These are phyloP conservation scores for Koerneria pararmatus DNA, from an alignment of 2,888 invertebrate species.

Conservation along the genomic window DNA sequence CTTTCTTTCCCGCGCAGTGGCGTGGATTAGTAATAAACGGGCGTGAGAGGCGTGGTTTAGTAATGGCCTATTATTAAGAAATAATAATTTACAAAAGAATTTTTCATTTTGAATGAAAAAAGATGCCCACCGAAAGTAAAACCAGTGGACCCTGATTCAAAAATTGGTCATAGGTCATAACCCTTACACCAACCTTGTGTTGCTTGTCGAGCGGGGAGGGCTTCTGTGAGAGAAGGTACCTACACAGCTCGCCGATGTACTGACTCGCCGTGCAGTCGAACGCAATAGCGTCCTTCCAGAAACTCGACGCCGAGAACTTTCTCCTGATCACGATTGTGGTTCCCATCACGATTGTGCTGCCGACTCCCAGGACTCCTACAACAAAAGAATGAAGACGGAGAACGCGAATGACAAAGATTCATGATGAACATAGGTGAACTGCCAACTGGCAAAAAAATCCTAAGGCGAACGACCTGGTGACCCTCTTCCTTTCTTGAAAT, in stretches of 20 bases:
- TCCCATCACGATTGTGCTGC: slow-evolving; percentile 62
- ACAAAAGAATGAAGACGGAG: background rate
- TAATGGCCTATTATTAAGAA: too few relatives aligned
- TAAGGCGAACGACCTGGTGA: too few relatives aligned
- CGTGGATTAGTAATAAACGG: background rate
- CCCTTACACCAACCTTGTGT: slow-evolving; percentile 49
- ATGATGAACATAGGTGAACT: too few relatives aligned
- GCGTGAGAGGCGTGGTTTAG: too few relatives aligned
- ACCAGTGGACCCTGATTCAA: background rate
- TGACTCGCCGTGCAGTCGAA: slow-evolving; percentile 51
- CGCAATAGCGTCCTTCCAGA: slow-evolving; percentile 69
- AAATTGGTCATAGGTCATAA: too few relatives aligned
- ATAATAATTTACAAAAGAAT: background rate
- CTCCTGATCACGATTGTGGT: slow-evolving; percentile 77
- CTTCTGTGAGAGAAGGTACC: slow-evolving; percentile 63
- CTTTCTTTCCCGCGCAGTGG: too few relatives aligned
- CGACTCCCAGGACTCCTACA: slow-evolving; percentile 35
- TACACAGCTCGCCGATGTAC: slow-evolving; percentile 66
- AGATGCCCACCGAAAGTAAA: background rate
- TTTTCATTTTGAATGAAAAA: background rate
- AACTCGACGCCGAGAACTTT: slow-evolving; percentile 89
- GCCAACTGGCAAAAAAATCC: too few relatives aligned
- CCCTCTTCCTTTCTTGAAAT: too few relatives aligned
- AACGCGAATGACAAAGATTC: background rate
- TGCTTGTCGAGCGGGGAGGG: slow-evolving; percentile 60